Evolutionary conservation across 2,797 vertebrate genomes (phyloP).

Genomic region (Diplodus sargus): DNA sequence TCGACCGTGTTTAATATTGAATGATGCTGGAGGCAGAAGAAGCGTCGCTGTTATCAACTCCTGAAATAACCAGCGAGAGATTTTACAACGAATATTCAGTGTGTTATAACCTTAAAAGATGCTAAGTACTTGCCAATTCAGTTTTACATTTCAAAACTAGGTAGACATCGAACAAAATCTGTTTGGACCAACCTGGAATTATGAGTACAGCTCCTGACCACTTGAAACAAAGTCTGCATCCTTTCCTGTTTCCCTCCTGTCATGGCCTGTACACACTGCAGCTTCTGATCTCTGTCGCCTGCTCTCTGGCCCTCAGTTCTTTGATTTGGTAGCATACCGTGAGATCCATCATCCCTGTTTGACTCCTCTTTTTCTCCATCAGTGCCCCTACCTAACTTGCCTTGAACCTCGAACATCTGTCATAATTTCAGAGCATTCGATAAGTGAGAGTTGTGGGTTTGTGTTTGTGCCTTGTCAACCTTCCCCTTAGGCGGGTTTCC

Average conservation of each 20-base stretch:
- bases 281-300: slow-evolving; percentile 10
- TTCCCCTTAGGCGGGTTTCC: not conserved
- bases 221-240: slow-evolving; percentile 1
- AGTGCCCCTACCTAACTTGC: not conserved
- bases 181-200: too few species aligned
- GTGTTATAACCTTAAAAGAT: too few species aligned
- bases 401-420: slow-evolving; percentile 26
- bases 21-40: slow-evolving; percentile 14
- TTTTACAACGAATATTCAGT: not conserved
- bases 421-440: slow-evolving; percentile 28
- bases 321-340: not conserved
- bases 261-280: not conserved
- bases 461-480: slow-evolving; percentile 8
- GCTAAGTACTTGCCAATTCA: not conserved
- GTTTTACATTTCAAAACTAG: not conserved
- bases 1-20: slow-evolving; percentile 31
- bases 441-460: slow-evolving; percentile 10
- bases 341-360: slow-evolving; percentile 1
- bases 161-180: too few species aligned
- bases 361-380: not conserved
- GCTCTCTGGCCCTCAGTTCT: slow-evolving; percentile 7
- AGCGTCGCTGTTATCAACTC: not conserved
- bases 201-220: not conserved
- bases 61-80: not conserved
- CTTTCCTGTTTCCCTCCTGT: not conserved